phyloP scores from a whole-genome alignment of 2,888 invertebrate species.

The Seira musarum region DNA sequence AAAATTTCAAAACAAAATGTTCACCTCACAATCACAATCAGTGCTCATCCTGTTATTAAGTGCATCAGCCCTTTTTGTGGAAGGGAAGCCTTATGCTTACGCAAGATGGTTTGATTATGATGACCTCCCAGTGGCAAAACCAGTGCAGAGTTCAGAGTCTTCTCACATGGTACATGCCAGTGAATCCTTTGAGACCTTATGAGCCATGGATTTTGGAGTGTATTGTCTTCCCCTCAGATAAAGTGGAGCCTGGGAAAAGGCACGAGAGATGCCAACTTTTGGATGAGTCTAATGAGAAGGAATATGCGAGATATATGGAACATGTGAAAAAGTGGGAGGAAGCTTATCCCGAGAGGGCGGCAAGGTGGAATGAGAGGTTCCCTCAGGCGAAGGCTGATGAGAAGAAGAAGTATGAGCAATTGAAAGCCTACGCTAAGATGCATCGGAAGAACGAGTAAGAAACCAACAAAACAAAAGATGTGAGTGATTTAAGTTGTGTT shows the following conservation, averaged over 20 bases:
- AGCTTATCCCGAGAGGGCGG: slow-evolving; percentile 45
- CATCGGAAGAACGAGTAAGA: slow-evolving; percentile 42
- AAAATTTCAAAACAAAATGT: neutral
- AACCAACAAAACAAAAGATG: neutral
- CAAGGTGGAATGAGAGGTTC: slow-evolving; percentile 41
- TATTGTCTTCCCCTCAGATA: slow-evolving; percentile 22
- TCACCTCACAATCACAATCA: neutral
- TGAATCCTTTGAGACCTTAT: slow-evolving; percentile 40
- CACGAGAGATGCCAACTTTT: slow-evolving; percentile 34
- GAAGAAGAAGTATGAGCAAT: slow-evolving; percentile 32
- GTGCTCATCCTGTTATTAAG: neutral
- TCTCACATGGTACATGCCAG: slow-evolving; percentile 21
- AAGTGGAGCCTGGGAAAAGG: slow-evolving; percentile 29
- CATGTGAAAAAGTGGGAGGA: slow-evolving; percentile 46
- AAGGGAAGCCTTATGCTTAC: slow-evolving; percentile 8
- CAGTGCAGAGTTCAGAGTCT: slow-evolving; percentile 25
- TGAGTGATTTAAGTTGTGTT: too few relatives aligned
- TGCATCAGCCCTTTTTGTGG: neutral
- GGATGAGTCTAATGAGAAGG: slow-evolving; percentile 36
- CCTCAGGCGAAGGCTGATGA: slow-evolving; percentile 39
- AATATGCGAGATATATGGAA: slow-evolving; percentile 35
- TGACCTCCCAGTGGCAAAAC: slow-evolving; percentile 23
- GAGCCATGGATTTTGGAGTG: slow-evolving; percentile 47
- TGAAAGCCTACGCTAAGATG: slow-evolving; percentile 28
- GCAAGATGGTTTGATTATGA: slow-evolving; percentile 48